Conservation (phyloP, 2,888 invertebrate species). For the Dolichomitus sp. region DNA sequence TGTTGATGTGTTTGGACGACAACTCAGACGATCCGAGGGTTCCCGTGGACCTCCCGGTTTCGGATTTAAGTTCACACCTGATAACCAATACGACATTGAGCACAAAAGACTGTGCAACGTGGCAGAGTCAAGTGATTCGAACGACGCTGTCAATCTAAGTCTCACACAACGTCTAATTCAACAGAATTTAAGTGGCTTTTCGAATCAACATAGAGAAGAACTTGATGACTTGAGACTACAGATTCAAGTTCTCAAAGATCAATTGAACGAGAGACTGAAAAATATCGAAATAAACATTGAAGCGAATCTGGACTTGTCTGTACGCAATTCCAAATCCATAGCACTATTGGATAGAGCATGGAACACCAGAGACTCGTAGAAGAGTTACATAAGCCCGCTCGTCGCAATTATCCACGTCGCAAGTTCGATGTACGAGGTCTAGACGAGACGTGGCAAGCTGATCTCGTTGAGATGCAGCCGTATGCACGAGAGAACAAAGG, state of each 20-base stretch:
- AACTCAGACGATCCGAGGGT: conserved; percentile 31
- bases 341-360: neutral
- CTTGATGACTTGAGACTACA: neutral
- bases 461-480: conserved; percentile 80
- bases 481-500: conserved; percentile 77
- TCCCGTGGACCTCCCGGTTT: conserved; percentile 40
- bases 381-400: conserved; percentile 82
- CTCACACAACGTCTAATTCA: conserved; percentile 23
- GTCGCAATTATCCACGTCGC: conserved; percentile 81
- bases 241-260: conserved; percentile 35
- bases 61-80: conserved; percentile 42
- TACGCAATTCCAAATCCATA: conserved; percentile 16
- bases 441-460: conserved; percentile 85
- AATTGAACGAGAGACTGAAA: no score
- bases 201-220: conserved; percentile 16
- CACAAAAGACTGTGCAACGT: conserved; percentile 54
- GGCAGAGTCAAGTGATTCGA: conserved; percentile 29
- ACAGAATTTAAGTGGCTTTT: neutral
- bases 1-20: conserved; percentile 51
- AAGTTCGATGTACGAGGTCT: conserved; percentile 80
- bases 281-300: conserved; percentile 9
- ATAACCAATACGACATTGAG: conserved; percentile 53
- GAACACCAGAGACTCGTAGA: conserved; percentile 65
- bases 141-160: conserved; percentile 34
- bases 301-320: neutral